Conservation (phyloP, 2,888 invertebrate genomes). For the Chironomus tentans region DNA sequence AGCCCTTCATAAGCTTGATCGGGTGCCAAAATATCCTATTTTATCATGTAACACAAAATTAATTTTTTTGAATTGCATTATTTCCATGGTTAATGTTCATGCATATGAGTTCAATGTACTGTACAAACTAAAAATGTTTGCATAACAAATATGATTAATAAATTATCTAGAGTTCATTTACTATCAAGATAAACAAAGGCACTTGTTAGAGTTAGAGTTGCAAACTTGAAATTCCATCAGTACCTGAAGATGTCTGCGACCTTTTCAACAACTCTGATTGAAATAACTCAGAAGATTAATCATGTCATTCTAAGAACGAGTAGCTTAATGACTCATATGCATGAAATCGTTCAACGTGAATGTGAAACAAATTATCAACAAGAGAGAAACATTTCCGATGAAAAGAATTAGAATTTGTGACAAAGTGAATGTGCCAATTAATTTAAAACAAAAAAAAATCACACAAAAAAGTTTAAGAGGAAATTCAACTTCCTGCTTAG, state of each 20-base stretch:
- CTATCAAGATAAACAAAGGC: too few species aligned
- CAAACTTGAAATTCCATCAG: too few species aligned
- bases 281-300: too few species aligned
- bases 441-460: too few species aligned
- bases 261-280: too few species aligned
- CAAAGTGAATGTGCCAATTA: not conserved
- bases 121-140: too few species aligned
- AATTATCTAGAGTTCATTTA: too few species aligned
- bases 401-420: not conserved
- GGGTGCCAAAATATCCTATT: constrained; percentile 80
- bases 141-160: too few species aligned
- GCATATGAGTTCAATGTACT: constrained; percentile 27
- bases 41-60: not conserved
- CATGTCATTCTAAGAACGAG: too few species aligned
- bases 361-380: not conserved
- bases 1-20: constrained; percentile 90
- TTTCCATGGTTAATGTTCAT: constrained; percentile 28
- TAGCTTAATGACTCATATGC: constrained; percentile 31
- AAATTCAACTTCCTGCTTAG: constrained; percentile 15
- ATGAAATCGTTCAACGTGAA: constrained; percentile 29
- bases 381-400: not conserved
- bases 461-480: not conserved
- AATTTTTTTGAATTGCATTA: constrained; percentile 15
- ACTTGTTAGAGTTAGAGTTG: too few species aligned
- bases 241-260: too few species aligned